Evolutionary conservation across 2,888 invertebrate species (phyloP).

Genomic region (Caenorhabditis zanzibari): DNA sequence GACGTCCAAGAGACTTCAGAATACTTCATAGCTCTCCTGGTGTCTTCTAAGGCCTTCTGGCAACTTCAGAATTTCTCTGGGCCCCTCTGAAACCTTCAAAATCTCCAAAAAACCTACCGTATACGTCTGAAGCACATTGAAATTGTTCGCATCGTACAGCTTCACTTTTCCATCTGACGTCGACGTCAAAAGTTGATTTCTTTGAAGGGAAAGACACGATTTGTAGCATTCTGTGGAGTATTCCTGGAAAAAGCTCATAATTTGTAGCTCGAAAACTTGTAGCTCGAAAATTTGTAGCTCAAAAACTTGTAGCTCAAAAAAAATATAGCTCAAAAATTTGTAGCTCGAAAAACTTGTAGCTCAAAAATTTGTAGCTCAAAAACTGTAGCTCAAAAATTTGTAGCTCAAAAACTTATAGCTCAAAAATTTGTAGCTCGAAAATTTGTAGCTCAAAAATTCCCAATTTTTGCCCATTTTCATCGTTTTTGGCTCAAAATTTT

Average conservation of each 20-base stretch:
- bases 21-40: too few relatives aligned
- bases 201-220: slow-evolving; percentile 46
- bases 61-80: neutral
- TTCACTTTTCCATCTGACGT: slow-evolving; percentile 59
- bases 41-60: neutral
- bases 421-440: too few relatives aligned
- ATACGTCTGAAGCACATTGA: slow-evolving; percentile 51
- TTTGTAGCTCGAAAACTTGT: neutral
- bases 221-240: slow-evolving; percentile 45
- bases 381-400: too few relatives aligned
- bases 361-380: too few relatives aligned
- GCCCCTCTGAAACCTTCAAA: neutral
- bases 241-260: slow-evolving; percentile 19
- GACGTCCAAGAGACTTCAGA: neutral
- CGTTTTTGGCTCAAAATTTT: neutral
- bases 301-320: too few relatives aligned
- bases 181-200: slow-evolving; percentile 50
- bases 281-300: too few relatives aligned
- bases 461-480: neutral
- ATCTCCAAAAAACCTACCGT: slow-evolving; percentile 7
- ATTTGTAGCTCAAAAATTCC: neutral
- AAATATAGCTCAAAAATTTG: too few relatives aligned
- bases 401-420: too few relatives aligned
- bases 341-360: too few relatives aligned
- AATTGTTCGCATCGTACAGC: slow-evolving; percentile 47